Evolutionary conservation across 2,888 invertebrate genomes (phyloP).

Genomic region (Lasioglossum pauxillum): DNA sequence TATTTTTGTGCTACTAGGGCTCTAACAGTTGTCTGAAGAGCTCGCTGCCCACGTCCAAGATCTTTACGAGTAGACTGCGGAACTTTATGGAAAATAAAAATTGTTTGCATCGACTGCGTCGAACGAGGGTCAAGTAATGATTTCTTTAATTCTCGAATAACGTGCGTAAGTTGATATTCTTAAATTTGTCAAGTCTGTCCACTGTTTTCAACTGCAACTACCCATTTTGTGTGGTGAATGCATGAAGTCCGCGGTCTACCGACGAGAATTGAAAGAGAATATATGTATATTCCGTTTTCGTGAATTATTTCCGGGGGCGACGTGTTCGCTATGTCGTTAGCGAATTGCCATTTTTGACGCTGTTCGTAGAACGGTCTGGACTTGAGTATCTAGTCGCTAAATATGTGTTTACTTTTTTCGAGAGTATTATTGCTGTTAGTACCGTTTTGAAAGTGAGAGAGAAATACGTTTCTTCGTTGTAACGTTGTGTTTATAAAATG

Average conservation of each 20-base stretch:
- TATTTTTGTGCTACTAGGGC: too few relatives aligned
- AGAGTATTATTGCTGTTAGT: slow-evolving; percentile 40
- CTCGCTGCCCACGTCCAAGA: neutral
- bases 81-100: too few relatives aligned
- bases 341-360: neutral
- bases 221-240: too few relatives aligned
- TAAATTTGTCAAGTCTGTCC: too few relatives aligned
- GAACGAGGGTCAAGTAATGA: too few relatives aligned
- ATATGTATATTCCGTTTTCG: neutral
- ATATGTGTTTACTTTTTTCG: slow-evolving; percentile 24
- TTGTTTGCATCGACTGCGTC: too few relatives aligned
- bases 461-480: slow-evolving; percentile 25
- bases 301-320: neutral
- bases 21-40: neutral
- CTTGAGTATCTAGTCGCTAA: slow-evolving; percentile 12
- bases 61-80: neutral
- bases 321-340: slow-evolving; percentile 33
- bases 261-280: neutral
- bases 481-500: slow-evolving; percentile 52
- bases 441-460: slow-evolving; percentile 30
- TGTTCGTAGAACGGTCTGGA: slow-evolving; percentile 3
- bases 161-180: too few relatives aligned
- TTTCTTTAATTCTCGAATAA: too few relatives aligned
- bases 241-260: too few relatives aligned
- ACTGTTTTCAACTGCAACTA: too few relatives aligned